Evolutionary conservation across 2,113 vertebrate genomes (phyloP).

Genomic region (Himantopus leucocephalus): DNA sequence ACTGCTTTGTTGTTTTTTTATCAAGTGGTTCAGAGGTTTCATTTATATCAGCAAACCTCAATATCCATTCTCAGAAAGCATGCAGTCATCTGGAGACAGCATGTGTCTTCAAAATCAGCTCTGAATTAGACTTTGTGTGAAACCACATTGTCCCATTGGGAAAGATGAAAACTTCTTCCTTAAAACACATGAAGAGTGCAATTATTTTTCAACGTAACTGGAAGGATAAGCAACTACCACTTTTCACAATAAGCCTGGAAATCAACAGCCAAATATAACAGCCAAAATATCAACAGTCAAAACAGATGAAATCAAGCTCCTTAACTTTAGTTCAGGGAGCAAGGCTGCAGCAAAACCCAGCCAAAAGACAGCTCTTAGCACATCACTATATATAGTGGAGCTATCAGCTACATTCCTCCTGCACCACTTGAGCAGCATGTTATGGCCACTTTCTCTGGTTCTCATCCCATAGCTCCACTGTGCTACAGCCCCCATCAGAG

Average conservation of each 20-base stretch:
- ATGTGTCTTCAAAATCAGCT: neutral
- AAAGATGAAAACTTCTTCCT: neutral
- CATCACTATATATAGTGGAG: neutral
- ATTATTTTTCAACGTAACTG: neutral
- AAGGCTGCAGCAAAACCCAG: neutral
- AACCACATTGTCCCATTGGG: neutral
- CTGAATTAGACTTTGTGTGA: neutral
- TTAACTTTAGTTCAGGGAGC: neutral
- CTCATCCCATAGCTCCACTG: neutral
- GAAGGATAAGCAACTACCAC: neutral
- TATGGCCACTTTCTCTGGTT: neutral
- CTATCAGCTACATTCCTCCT: constrained; percentile 22
- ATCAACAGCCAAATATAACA: neutral
- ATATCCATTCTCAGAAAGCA: neutral
- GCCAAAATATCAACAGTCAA: neutral
- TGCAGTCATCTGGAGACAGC: neutral
- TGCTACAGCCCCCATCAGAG: neutral
- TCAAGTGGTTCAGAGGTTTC: neutral
- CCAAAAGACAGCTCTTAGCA: neutral
- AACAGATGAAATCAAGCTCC: neutral
- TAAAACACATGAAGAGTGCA: neutral
- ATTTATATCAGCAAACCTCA: neutral
- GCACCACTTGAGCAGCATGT: neutral
- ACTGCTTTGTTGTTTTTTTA: neutral
- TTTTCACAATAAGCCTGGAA: neutral